A percentile compares a stretch with the other conserved stretches of the same genome.
Conservation (phyloP, 2,113 vertebrate genomes). For the Stigmatopora nigra region DNA sequence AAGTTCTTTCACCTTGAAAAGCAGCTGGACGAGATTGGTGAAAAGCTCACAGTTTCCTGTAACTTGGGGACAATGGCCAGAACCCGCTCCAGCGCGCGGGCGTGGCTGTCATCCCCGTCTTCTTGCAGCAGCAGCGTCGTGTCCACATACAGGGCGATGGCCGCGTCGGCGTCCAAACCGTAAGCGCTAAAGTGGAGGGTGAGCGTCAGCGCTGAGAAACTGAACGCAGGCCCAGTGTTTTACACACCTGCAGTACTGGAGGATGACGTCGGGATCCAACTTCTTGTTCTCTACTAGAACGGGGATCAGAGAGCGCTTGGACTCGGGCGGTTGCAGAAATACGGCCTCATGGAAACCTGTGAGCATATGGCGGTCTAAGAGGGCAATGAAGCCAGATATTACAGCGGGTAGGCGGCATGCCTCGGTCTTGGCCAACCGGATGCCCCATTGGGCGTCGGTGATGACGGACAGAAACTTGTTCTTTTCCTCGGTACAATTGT, state of each 20-base stretch:
- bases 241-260: constrained; percentile 85
- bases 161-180: constrained; percentile 75
- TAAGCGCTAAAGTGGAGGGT: constrained; percentile 70
- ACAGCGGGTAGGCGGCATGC: constrained; percentile 28
- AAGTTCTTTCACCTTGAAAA: constrained; percentile 75
- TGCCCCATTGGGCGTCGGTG: constrained; percentile 87
- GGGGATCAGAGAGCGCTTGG: constrained; percentile 81
- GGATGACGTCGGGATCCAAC: constrained; percentile 76
- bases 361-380: no score
- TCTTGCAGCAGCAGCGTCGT: constrained; percentile 76
- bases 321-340: constrained; percentile 78
- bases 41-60: constrained; percentile 74
- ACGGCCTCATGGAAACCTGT: constrained; percentile 89
- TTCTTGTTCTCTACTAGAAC: constrained; percentile 77
- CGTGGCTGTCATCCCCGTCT: constrained; percentile 53
- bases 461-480: constrained; percentile 78
- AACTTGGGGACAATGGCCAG: constrained; percentile 79
- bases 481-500: constrained; percentile 66
- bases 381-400: no score
- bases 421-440: constrained; percentile 78
- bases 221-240: neutral
- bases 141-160: constrained; percentile 85
- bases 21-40: constrained; percentile 72
- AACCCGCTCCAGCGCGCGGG: constrained; percentile 68
- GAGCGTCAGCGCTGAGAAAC: neutral